Base-by-base conservation (phyloP, 1,140 invertebrate species). In the Drosophila bifasciata region DNA sequence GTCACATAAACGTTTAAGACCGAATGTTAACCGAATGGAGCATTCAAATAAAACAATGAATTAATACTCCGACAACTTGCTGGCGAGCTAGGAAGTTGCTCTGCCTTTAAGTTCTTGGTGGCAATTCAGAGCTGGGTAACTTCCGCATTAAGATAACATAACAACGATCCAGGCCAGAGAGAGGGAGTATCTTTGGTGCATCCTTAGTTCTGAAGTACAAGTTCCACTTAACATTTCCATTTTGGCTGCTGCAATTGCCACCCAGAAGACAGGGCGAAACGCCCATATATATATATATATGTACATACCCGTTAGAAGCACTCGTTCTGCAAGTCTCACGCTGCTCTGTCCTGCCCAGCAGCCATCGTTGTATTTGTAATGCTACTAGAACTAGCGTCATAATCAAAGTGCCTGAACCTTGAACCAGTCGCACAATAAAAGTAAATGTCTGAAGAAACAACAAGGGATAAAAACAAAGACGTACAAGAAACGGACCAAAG, bases 71-170 rank as follows among this genome's bases (percentile, higher is more conserved):
- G 6, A 25, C 5, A 43, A 74, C 57, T 71, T 51, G 60, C 41
- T 72, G 55, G 63, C 21, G 72, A 68, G 60, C 70, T 75, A 7
- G 7, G 23, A 23, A 23, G 40, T 52, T 52, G 19, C 32, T 13
- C 51, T 21, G 52, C 23, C 23, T 39, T 57, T 32, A 62, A 69
- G 59, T 79, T 76, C 72, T 80, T 86, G 74, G 76, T 63, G 67
- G 60, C 73, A 85, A 77, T 81, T 85, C 80, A 77, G 81, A 53
- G 68, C 74, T 75, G 68, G 28, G 57, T 50, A 70, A 61, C 61
- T 83, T 79, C 80, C 79, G 66, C 64, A 70, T 44, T 76, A 64
- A 77, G 68, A 83, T 83, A 76, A 81, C 60, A 81, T 72, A 62
- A 71, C 63, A 80, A 67, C 25, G 51, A 60, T 9, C 70, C 51